phyloP scores from a whole-genome alignment of 1,140 invertebrate species.

The Belonocnema kinseyi region DNA sequence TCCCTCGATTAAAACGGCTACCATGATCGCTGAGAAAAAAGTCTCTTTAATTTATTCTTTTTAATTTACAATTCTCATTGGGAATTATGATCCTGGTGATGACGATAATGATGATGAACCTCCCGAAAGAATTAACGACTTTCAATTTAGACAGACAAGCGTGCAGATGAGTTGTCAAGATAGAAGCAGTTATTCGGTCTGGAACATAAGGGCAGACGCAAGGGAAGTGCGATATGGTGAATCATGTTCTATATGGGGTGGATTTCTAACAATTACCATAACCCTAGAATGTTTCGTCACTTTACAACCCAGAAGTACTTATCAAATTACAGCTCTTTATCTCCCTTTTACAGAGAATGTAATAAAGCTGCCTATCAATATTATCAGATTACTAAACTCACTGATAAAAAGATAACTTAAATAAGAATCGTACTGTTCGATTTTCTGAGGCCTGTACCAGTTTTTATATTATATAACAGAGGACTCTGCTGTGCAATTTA shows the following conservation, averaged over 20 bases:
- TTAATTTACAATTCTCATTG: background rate
- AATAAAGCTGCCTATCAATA: too few relatives aligned
- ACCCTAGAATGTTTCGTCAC: background rate
- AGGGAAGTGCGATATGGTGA: background rate
- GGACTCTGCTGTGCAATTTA: too few relatives aligned
- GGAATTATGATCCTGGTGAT: background rate
- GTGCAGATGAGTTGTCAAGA: constrained; percentile 6
- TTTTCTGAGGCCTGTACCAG: too few relatives aligned
- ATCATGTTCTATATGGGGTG: background rate
- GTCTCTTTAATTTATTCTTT: background rate
- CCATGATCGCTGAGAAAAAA: too few relatives aligned
- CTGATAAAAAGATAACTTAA: too few relatives aligned
- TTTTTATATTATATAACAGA: too few relatives aligned
- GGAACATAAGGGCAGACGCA: background rate
- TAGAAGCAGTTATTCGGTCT: background rate
- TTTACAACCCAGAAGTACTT: background rate
- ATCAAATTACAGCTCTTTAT: constrained; percentile 7
- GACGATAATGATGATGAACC: background rate
- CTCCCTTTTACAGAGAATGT: background rate
- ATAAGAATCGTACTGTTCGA: too few relatives aligned
- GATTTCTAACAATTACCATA: background rate
- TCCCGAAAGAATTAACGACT: background rate
- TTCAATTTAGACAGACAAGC: background rate
- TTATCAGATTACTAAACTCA: too few relatives aligned
- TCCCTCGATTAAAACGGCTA: too few relatives aligned